A percentile compares a stretch with the other conserved stretches of the same genome.
Evolutionary conservation across 2,113 vertebrate species (phyloP).

Genomic region (Dinomys branickii): DNA sequence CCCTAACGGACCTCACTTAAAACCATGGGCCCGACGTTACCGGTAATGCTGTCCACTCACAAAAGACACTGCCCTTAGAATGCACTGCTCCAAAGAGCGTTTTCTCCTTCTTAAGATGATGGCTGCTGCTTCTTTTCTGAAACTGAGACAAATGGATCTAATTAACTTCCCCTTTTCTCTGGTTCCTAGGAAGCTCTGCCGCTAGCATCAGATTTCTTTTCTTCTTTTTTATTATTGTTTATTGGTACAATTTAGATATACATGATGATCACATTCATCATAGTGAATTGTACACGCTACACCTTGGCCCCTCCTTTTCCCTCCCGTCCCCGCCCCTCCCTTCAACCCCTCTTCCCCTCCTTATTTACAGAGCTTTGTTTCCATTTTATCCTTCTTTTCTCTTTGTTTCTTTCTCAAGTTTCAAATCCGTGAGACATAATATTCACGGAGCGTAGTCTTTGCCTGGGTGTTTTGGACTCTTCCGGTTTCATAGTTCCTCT

Average conservation of each 20-base stretch:
- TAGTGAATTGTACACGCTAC: neutral
- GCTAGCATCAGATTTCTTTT: neutral
- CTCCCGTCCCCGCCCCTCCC: neutral
- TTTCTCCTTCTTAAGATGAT: neutral
- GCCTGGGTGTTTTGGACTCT: neutral
- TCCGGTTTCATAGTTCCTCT: neutral
- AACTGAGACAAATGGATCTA: neutral
- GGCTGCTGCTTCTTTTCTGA: neutral
- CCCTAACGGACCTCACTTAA: neutral
- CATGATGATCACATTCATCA: neutral
- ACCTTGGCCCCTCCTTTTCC: neutral
- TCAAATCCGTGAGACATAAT: neutral
- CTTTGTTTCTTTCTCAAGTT: neutral
- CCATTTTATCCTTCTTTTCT: neutral
- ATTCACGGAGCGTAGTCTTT: neutral
- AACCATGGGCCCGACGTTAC: neutral
- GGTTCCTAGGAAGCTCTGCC: neutral
- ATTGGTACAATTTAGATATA: neutral
- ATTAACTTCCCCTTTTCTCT: neutral
- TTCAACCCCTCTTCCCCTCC: neutral
- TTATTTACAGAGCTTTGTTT: neutral
- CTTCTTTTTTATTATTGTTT: neutral
- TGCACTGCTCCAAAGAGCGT: neutral
- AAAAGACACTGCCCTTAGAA: neutral
- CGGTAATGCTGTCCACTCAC: neutral